Evolutionary conservation across 2,113 vertebrate species (phyloP).

Genomic region (Xenus cinereus): DNA sequence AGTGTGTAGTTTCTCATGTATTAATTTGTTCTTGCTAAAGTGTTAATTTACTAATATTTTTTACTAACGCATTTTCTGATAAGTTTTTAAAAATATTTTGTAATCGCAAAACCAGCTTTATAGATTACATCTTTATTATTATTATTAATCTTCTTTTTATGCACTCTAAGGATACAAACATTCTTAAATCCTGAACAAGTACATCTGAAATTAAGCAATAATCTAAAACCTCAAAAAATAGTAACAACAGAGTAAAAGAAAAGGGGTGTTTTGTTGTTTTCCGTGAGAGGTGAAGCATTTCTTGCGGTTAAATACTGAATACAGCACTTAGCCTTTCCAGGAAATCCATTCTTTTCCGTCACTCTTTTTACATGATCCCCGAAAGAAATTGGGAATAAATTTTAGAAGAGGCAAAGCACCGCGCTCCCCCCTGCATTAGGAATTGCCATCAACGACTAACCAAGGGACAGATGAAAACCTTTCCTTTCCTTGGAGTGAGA

Average conservation of each 20-base stretch:
- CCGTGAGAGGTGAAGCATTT: not conserved
- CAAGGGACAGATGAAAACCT: not conserved
- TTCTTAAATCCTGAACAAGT: not conserved
- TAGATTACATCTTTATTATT: not conserved
- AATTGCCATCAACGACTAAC: not conserved
- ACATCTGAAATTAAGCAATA: not conserved
- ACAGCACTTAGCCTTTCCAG: not conserved
- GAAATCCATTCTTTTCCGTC: not conserved
- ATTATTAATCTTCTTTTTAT: not conserved
- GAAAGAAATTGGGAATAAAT: not conserved
- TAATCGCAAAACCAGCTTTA: not conserved
- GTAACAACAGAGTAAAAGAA: not conserved
- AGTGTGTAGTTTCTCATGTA: not conserved
- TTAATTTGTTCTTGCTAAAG: not conserved
- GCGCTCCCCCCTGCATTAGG: not conserved
- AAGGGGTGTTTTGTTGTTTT: not conserved
- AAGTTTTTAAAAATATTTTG: not conserved
- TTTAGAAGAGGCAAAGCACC: not conserved
- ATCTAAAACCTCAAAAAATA: not conserved
- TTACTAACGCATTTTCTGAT: not conserved
- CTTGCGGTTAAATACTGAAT: conserved; percentile 6
- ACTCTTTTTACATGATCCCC: not conserved
- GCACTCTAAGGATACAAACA: not conserved
- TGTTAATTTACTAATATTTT: not conserved
- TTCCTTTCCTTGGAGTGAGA: not conserved